Base-by-base conservation (phyloP, 2,888 invertebrate genomes). In the Galerucella pusilla region DNA sequence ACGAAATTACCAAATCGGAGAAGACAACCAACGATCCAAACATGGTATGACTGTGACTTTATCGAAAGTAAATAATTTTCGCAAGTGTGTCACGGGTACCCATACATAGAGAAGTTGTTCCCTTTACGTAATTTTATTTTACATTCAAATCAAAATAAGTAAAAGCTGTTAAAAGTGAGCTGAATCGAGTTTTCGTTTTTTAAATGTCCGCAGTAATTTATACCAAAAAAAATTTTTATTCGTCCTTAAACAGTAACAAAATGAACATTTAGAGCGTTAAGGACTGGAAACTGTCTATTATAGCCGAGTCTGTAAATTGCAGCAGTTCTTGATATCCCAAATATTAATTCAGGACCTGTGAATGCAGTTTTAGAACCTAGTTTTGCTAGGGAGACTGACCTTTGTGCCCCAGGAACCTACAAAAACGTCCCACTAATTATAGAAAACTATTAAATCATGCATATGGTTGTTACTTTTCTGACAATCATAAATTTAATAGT, bases 1-100 rank as follows among this genome's bases (percentile, higher is more conserved):
- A 7, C 45, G 75, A 42, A 57, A 52, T 70, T 69, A 70, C 75
- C 52, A 57, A 73, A 75, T 70, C 61, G 63, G 70, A 28, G 67
- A 70, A 42, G 70, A 45, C 66, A 67, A 16, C 70, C 63, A 70
- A 71, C 70, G 75, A 70, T 69, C 73, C 75, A 72, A 75, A 77
- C 69, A 74, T 73, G 74, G 77, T 74, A 64, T 6, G 63, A 42
- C 16, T 42, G 28, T 54, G 45, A 71, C 49, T 63, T 63, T 71
- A 75, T 66, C 64, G 72, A 77, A 75, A 75, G 69, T 73, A 71
- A 75, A 74, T 64, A 67, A 75, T 77, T 75, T 46, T 45, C 42
- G 71, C 75, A 75, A 77, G 76, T 76, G 71, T 76, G 76, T 71
- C 74, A 68, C 61, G 35, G 35, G 11, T 59, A 63, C 65, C 57